Base-by-base conservation (phyloP, 2,797 vertebrate species). In the Eospalax fontanierii region DNA sequence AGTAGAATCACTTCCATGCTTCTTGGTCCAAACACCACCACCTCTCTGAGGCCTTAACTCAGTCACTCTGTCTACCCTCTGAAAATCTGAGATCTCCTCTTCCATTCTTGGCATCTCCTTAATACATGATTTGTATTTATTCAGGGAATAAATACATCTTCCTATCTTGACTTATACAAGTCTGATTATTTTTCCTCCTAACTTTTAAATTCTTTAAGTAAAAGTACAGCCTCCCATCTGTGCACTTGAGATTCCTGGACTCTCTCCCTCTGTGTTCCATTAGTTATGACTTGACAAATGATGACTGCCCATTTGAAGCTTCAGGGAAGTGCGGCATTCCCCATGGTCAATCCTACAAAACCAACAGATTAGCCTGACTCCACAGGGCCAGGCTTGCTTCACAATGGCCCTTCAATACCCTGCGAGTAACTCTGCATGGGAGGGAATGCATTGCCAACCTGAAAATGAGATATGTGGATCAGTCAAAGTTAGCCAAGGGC, bases 381-480 rank as follows among this genome's bases (percentile, higher is more conserved):
- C 66, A 35, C 22, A 38, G 91, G 82, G 40, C 65, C 6, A 26
- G 16, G 33, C 71, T 75, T 87, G 68, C 82, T 93, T 83, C 79
- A 70, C 59, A 63, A 14, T 33, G 70, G 71, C 43, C 81, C 54
- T 85, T 86, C 70, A 46, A n/a, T 40, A 88, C 35, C 24, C 30
- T 57, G 24, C 57, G 70, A 59, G 94, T 90, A 92, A 40, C 88
- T 90, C 88, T 66, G 35, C 38, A 4, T 71, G 79, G 74, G 54
- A 93, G 38, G 28, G 24, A 14, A 87, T 10, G 19, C n/a, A 50
- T 12, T 87, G 70, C 71, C 90, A 70, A 91, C 0, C 15, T 84
- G 71, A 96, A 95, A 94, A 95, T 79, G 71, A 96, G 88, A 87
- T 84, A 78, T 90, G 78, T 89, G 71, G 43, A 93, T 89, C 71